phyloP scores from a whole-genome alignment of 1,140 invertebrate species.

The Plutomurus gul region DNA sequence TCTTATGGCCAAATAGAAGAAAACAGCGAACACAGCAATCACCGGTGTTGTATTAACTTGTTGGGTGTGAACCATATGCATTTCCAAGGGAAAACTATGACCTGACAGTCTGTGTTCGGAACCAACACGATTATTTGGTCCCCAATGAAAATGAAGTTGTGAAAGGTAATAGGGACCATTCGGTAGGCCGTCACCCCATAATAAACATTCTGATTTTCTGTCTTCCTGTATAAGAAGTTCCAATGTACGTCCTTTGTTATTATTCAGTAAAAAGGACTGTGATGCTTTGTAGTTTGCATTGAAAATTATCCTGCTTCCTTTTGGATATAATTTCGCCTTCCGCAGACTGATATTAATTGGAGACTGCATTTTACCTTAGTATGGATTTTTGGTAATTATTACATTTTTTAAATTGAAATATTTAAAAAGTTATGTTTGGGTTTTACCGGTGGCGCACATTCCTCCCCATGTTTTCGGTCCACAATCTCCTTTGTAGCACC shows the following conservation, averaged over 20 bases:
- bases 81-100: background rate
- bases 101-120: slow-evolving; percentile 59
- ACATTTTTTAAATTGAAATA: too few species aligned
- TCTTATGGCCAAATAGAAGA: background rate
- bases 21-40: background rate
- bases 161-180: slow-evolving; percentile 56
- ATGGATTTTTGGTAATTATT: too few species aligned
- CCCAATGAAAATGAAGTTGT: slow-evolving; percentile 64
- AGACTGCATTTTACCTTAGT: too few species aligned
- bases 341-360: slow-evolving; percentile 6
- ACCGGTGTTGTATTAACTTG: background rate
- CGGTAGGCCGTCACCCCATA: background rate
- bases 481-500: slow-evolving; percentile 1
- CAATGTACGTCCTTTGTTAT: background rate
- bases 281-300: background rate
- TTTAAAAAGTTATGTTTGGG: too few species aligned
- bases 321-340: background rate
- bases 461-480: background rate
- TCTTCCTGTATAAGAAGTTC: background rate
- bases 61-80: background rate
- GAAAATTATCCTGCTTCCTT: background rate
- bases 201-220: background rate
- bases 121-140: slow-evolving; percentile 56
- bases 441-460: background rate
- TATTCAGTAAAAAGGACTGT: background rate